phyloP scores from a whole-genome alignment of 2,797 vertebrate genomes.

The Melanotaenia nigrans region DNA sequence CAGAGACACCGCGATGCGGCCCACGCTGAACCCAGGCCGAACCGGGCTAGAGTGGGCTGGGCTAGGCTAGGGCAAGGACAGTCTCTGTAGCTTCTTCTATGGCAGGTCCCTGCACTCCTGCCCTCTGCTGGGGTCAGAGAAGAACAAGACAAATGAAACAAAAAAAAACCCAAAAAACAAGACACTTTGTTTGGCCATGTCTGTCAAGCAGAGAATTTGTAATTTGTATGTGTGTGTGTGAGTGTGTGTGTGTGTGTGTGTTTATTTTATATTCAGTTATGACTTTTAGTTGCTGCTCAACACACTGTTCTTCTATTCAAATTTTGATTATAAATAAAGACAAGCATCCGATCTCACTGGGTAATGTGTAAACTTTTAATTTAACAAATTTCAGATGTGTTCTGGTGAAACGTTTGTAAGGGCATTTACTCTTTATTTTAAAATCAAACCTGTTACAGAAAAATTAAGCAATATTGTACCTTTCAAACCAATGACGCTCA shows the following conservation, averaged over 20 bases:
- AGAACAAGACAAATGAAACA: slow-evolving; percentile 29
- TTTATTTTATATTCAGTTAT: background rate
- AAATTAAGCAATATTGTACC: background rate
- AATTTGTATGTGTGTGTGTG: background rate
- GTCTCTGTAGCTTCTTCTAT: slow-evolving; percentile 47
- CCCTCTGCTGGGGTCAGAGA: slow-evolving; percentile 74
- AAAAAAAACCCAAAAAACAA: background rate
- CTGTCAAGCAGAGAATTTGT: background rate
- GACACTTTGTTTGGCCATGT: background rate
- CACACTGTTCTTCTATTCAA: background rate
- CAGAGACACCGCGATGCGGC: slow-evolving; percentile 87
- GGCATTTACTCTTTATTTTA: too few species aligned
- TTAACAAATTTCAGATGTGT: background rate
- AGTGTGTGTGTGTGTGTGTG: background rate
- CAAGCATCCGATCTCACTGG: background rate
- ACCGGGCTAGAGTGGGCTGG: slow-evolving; percentile 73
- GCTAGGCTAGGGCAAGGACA: slow-evolving; percentile 55
- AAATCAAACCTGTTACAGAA: background rate
- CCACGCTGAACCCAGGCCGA: slow-evolving; percentile 83
- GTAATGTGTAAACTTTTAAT: background rate
- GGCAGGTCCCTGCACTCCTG: slow-evolving; percentile 68
- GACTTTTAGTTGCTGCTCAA: background rate
- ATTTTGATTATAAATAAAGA: background rate
- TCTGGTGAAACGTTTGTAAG: background rate
- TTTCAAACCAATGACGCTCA: background rate